These are phyloP conservation scores for Nebria brevicollis DNA, from an alignment of 2,888 invertebrate genomes.

Conservation along the genomic window DNA sequence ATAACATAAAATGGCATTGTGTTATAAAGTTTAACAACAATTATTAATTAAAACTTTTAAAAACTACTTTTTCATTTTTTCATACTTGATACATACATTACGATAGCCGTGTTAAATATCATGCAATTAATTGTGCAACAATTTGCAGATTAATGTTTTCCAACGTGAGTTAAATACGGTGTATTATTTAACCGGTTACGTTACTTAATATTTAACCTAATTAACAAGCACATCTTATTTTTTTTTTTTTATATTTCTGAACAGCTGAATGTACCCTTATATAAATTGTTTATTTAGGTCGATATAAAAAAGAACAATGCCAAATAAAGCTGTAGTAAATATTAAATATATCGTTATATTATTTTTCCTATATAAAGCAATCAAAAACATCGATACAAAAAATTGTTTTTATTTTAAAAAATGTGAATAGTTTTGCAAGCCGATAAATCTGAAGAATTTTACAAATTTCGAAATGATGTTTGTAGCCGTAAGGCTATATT, in stretches of 20 bases:
- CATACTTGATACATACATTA: no score
- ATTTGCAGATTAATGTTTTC: no score
- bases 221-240: no score
- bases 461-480: not conserved
- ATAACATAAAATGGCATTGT: not conserved
- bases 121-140: no score
- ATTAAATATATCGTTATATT: not conserved
- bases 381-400: not conserved
- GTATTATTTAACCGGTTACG: no score
- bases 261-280: not conserved
- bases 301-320: not conserved
- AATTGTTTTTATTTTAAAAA: not conserved
- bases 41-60: no score
- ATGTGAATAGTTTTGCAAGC: slow-evolving; percentile 2
- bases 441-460: slow-evolving; percentile 17
- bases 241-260: no score
- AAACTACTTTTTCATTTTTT: no score
- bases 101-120: no score
- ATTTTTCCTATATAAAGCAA: not conserved
- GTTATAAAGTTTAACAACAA: no score
- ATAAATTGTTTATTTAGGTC: not conserved
- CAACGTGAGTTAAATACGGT: no score
- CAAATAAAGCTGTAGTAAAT: not conserved
- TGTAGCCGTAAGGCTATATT: not conserved
- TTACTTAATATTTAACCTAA: no score